Base-by-base conservation (phyloP, 2,113 vertebrate genomes). In the Acrocephalus arundinaceus region DNA sequence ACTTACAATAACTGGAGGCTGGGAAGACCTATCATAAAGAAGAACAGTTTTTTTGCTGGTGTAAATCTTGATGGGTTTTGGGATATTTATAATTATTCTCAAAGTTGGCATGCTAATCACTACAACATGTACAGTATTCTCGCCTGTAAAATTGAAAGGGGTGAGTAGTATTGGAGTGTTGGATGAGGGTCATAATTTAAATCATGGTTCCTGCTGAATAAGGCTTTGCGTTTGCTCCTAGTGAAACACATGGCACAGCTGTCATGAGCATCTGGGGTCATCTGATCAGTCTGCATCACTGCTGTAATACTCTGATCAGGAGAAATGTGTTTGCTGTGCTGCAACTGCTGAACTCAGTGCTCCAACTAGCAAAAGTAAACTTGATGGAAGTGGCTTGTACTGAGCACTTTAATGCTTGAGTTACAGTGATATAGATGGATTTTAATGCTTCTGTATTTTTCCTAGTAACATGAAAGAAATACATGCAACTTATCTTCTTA, bases 61-160 rank as follows among this genome's bases (percentile, higher is more conserved):
- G 97, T 99, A 94, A 97, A 90, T 79, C 62, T 95, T 16, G 97
- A 98, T 67, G 98, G 99, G 1, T 96, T 97, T 90, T 99, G 99
- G 99, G 97, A 99, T 89, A 95, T 98, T 79, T 85, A 98, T 37
- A 75, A 94, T 51, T 96, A 98, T 54, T 66, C 58, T 55, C 27
- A 10, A 13, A 49, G 94, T 5, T 93, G 94, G 91, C 97, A 96
- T 4, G 83, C 85, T 74, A 73, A 89, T 24, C 91, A 95, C 52
- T 98, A 99, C 96, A 98, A 98, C 43, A 98, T 99, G 83, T 98
- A 96, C 65, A 98, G 97, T 76, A 98, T 99, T 77, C 98, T 99
- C 16, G 97, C 98, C 96, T 99, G 99, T 97, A 99, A 99, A 97
- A 98, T 99, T 4, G 99, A 99, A 96, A 97, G 98, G 22, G 99